phyloP scores from a whole-genome alignment of 2,888 invertebrate species.

The Pecten maximus region DNA sequence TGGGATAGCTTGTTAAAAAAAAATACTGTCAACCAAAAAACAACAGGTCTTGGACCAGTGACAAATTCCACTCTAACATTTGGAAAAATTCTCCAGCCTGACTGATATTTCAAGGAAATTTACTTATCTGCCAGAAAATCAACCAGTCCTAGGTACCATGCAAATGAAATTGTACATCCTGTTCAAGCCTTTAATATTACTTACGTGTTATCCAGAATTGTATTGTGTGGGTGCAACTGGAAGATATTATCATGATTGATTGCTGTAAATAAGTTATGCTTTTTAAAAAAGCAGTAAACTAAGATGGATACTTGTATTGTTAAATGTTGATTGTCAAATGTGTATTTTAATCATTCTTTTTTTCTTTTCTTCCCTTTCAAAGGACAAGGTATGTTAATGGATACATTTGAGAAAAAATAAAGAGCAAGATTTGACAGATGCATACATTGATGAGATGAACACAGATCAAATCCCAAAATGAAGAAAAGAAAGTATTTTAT shows the following conservation, averaged over 20 bases:
- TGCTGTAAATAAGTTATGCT: background rate
- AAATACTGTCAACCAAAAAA: too few relatives aligned
- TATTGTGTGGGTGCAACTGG: background rate
- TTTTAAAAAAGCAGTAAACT: background rate
- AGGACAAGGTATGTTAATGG: constrained; percentile 55
- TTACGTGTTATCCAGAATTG: background rate
- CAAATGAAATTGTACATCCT: background rate
- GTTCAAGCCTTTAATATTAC: background rate
- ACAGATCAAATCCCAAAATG: background rate
- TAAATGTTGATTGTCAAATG: background rate
- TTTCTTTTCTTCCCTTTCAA: constrained; percentile 45
- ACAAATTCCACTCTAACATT: too few relatives aligned
- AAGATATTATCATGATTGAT: background rate
- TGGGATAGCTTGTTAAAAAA: too few relatives aligned
- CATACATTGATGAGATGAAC: constrained; percentile 30
- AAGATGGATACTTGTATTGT: background rate
- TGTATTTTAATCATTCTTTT: constrained; percentile 38
- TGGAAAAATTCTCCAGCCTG: too few relatives aligned
- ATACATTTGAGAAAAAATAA: constrained; percentile 12
- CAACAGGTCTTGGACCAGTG: too few relatives aligned
- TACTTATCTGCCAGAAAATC: too few relatives aligned
- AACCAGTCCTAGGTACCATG: too few relatives aligned
- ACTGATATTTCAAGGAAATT: too few relatives aligned
- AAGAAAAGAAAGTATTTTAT: background rate
- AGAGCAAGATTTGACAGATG: constrained; percentile 22